Conservation (phyloP, 2,888 invertebrate genomes). For the Cephus pulcher region DNA sequence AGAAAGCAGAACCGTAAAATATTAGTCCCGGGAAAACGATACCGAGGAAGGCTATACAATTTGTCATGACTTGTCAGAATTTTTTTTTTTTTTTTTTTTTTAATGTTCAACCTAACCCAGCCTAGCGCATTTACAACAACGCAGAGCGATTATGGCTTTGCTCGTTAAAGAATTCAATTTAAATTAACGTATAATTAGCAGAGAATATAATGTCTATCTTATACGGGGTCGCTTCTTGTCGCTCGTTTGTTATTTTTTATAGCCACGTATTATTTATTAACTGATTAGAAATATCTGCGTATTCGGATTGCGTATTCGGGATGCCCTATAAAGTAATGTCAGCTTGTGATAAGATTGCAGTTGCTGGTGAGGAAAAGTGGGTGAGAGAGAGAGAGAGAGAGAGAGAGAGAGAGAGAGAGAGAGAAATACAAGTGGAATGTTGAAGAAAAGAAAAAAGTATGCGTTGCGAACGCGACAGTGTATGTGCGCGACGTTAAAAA, state of each 20-base stretch:
- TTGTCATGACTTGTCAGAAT: constrained; percentile 49
- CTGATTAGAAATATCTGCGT: background rate
- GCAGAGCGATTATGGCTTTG: background rate
- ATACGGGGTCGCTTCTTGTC: background rate
- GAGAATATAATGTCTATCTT: background rate
- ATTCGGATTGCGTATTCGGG: background rate
- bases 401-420: constrained; percentile 3
- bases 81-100: constrained; percentile 7
- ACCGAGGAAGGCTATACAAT: constrained; percentile 35
- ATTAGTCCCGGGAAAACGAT: background rate
- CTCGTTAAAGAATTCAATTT: background rate
- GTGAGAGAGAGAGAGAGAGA: constrained; percentile 4
- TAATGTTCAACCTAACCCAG: background rate
- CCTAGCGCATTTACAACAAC: background rate
- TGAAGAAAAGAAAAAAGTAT: background rate
- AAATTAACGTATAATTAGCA: background rate
- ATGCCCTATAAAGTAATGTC: background rate
- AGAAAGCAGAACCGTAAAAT: background rate
- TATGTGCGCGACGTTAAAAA: background rate
- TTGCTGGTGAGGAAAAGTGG: background rate
- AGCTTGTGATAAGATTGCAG: background rate
- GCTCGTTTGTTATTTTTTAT: background rate
- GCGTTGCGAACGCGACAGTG: background rate
- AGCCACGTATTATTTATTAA: background rate
- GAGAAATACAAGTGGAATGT: constrained; percentile 8